phyloP scores from a whole-genome alignment of 2,113 vertebrate species.

The Alexandromys fortis region DNA sequence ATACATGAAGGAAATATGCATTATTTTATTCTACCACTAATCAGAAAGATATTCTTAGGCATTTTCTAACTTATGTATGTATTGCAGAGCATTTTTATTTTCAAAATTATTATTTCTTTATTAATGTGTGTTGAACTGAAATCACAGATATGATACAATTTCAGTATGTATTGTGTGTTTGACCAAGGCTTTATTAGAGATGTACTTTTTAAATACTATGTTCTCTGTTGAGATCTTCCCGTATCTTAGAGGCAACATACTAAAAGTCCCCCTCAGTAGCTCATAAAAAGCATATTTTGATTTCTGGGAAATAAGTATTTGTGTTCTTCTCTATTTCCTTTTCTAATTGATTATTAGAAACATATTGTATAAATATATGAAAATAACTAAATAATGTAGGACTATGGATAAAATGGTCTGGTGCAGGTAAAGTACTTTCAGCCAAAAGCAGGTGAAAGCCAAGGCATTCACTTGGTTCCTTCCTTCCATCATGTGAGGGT shows the following conservation, averaged over 20 bases:
- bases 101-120: not conserved
- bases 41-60: not conserved
- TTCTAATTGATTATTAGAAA: too few relatives aligned
- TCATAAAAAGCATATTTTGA: not conserved
- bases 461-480: not conserved
- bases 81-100: not conserved
- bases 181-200: not conserved
- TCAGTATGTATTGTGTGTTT: not conserved
- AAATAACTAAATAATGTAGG: not conserved
- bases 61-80: not conserved
- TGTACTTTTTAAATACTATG: not conserved
- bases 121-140: not conserved
- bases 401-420: too few relatives aligned
- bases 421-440: not conserved
- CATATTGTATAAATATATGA: not conserved
- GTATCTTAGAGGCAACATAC: not conserved
- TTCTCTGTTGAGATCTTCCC: not conserved
- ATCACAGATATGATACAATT: not conserved
- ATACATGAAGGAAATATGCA: not conserved
- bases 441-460: not conserved
- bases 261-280: not conserved
- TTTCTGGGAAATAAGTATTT: not conserved
- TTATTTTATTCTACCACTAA: not conserved
- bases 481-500: fast-evolving
- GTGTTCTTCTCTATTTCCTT: not conserved